Evolutionary conservation across 64 coral and sea anemone genomes (phyloP), one percentile per base, ranked within the genome.

Genomic region (Anthopleura sola): DNA sequence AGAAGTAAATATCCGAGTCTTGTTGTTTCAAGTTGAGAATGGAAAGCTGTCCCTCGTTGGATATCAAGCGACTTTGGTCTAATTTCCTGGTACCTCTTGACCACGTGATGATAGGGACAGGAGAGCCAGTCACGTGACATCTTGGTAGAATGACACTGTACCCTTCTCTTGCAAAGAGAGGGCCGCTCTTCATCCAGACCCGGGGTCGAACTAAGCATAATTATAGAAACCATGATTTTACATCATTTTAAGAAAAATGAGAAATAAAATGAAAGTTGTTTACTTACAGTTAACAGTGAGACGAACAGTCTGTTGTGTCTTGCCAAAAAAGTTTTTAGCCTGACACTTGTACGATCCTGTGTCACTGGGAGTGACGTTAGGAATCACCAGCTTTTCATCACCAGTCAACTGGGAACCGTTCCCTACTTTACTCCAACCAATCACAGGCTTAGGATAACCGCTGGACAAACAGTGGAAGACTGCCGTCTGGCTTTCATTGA

Each of bases 311-410:
- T 14, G 7, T 3, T 17, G 38, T 34, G 39, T 26, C 5, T 32
- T 55, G 12, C 87, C 87, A 11, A 89, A 24, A 68, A 83, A 62
- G 87, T 89, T 89, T 82, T 8, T 56, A 34, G 80, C 87, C n/a
- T 46, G 50, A 55, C 87, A 89, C 20, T 74, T 44, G 68, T 89
- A 83, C 12, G 71, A 7, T 38, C 87, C 87, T 5, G 78, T 10
- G 47, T 89, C 80, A 55, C 29, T 75, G 64, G 57, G 38, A 53
- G 60, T 75, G 26, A 89, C 44, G n/a, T 89, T 89, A 32, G 46
- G 14, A 49, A 89, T 75, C 39, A 14, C 19, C 29, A 89, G 69
- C 40, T 50, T 89, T 37, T 37, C 38, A 69, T 33, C 29, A 32
- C 29, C 29, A 33, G 66, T 31, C 26, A 32, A 34, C 28, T 29